Evolutionary conservation across 2,888 invertebrate genomes (phyloP).

Genomic region (Pinctada fucata): DNA sequence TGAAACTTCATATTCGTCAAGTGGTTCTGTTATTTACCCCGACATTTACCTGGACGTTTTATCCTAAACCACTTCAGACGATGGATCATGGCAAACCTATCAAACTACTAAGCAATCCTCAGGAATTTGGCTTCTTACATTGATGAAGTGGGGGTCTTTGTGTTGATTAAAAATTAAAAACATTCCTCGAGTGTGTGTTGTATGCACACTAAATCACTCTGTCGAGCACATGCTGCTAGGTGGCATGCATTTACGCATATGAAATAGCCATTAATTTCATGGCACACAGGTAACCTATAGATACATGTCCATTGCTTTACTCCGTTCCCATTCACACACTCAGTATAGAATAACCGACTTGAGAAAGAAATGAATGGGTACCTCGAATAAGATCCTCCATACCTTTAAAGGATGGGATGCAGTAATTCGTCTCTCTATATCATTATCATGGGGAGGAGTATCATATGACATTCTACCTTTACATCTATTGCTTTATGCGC

Average conservation of each 20-base stretch:
- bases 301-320: not conserved
- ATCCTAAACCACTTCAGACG: too few species aligned
- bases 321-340: not conserved
- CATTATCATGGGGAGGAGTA: not conserved
- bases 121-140: not conserved
- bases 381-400: too few species aligned
- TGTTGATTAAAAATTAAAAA: not conserved
- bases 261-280: not conserved
- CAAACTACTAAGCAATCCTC: too few species aligned
- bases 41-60: too few species aligned
- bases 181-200: not conserved
- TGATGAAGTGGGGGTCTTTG: not conserved
- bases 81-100: too few species aligned
- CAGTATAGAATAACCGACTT: too few species aligned
- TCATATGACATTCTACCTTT: not conserved
- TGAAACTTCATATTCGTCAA: too few species aligned
- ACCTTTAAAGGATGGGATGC: not conserved
- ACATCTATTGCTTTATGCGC: not conserved
- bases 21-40: too few species aligned
- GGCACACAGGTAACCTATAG: not conserved
- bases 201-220: conserved; percentile 1
- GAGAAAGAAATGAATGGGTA: too few species aligned
- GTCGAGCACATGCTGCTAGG: not conserved
- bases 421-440: not conserved
- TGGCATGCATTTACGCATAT: conserved; percentile 4